Conservation (phyloP, 1,140 invertebrate species). For the Palaemon carinicauda region DNA sequence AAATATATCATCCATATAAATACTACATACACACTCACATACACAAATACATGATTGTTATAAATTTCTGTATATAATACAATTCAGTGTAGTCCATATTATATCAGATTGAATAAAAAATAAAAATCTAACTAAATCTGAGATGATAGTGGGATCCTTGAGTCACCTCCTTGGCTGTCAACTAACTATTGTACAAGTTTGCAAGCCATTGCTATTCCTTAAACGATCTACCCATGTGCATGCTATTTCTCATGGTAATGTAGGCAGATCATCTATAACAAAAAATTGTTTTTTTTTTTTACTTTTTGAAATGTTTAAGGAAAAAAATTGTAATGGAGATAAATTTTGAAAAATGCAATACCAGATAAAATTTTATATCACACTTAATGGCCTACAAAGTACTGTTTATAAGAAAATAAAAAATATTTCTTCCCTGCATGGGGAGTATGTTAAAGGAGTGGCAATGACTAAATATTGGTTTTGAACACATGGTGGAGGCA, state of each 20-base stretch:
- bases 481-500: conserved; percentile 56
- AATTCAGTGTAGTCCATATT: neutral
- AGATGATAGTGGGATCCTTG: conserved; percentile 16
- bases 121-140: neutral
- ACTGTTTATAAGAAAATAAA: neutral
- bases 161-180: conserved; percentile 49
- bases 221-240: conserved; percentile 19
- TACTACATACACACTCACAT: conserved; percentile 36
- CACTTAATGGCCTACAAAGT: neutral
- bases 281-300: no score
- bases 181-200: conserved; percentile 54
- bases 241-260: neutral
- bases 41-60: neutral
- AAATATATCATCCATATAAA: conserved; percentile 21
- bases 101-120: neutral
- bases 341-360: no score
- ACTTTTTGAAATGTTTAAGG: no score
- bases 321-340: no score
- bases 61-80: conserved; percentile 28
- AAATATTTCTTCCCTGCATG: neutral
- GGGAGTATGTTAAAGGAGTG: conserved; percentile 3
- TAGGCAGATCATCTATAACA: neutral
- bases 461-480: conserved; percentile 1
- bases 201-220: conserved; percentile 22
- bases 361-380: neutral